A percentile compares a stretch with the other conserved stretches of the same genome.
phyloP scores from a whole-genome alignment of 2,888 invertebrate species.

The Cephus runcator region DNA sequence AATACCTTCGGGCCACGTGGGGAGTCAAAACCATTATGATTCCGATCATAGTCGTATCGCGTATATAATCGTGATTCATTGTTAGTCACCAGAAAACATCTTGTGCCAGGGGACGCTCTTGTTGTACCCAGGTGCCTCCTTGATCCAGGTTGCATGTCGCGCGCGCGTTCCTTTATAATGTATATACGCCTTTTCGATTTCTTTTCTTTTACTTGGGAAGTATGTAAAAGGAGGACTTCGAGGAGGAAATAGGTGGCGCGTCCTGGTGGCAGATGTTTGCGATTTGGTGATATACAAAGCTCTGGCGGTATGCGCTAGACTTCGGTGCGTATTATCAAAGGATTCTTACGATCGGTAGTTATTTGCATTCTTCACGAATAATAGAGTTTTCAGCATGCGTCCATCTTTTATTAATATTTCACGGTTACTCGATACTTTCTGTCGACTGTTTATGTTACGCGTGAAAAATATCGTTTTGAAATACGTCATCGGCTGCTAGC shows the following conservation, averaged over 20 bases:
- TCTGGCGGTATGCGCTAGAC: constrained; percentile 9
- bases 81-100: constrained; percentile 9
- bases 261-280: constrained; percentile 10
- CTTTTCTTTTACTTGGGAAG: constrained; percentile 5
- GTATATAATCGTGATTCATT: constrained; percentile 1
- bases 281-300: constrained; percentile 7
- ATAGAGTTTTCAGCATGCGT: no score
- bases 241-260: constrained; percentile 40
- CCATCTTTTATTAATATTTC: no score
- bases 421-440: no score
- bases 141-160: constrained; percentile 22
- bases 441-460: no score
- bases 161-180: constrained; percentile 15
- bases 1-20: neutral
- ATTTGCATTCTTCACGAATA: no score
- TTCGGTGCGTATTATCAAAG: no score
- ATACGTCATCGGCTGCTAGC: no score
- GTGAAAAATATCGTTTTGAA: no score
- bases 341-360: no score
- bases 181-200: constrained; percentile 15
- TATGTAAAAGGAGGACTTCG: constrained; percentile 17
- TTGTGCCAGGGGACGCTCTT: constrained; percentile 4
- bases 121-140: constrained; percentile 24
- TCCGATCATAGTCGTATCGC: constrained; percentile 5
- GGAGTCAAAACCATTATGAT: constrained; percentile 8